Base-by-base conservation (phyloP, 1,140 invertebrate species). In the Drosophila azteca region DNA sequence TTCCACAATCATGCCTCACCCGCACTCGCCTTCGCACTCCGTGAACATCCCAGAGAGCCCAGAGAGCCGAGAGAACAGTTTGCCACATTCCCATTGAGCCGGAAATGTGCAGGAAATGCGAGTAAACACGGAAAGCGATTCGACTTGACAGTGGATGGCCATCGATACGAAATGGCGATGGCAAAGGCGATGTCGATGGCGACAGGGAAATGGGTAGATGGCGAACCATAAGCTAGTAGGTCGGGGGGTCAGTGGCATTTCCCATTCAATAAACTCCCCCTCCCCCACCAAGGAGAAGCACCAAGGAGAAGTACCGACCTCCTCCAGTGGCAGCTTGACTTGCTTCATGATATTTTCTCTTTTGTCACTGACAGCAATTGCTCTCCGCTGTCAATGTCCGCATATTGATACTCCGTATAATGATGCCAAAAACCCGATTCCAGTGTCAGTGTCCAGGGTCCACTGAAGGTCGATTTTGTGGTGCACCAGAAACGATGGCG, bases 331-430 rank as follows among this genome's bases (percentile, higher is more conserved):
- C 26, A 58, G 29, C 60, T 74, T 61, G 58, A 68, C 76, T 85
- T 67, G 62, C 80, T 68, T 67, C 62, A 75, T 87, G 73, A 64
- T 71, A 65, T 65, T 60, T 52, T 39, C 39, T 39, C 35, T 13
- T 73, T 66, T 61, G 55, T 63, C 73, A 65, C 53, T 81, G 78
- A 70, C 79, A 78, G 66, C 79, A 70, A 75, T 82, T 83, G 79
- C 60, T 59, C 48, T 43, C 49, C 53, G 39, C 50, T 59, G 53
- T 55, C 55, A 67, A 59, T 79, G 51, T 39, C 49, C 49, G 39
- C 51, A 64, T 55, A 75, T 81, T 77, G 65, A 67, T 75, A 74
- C 31, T n/a, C 15, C 26, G 9, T 39, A 31, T 54, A 65, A 55
- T 46, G 31, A 55, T 50, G 46, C 24, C 24, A 39, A 5, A 63